Evolutionary conservation across 2,888 invertebrate species (phyloP), one percentile per base, ranked within the genome.

Genomic region (Papilio elwesi): DNA sequence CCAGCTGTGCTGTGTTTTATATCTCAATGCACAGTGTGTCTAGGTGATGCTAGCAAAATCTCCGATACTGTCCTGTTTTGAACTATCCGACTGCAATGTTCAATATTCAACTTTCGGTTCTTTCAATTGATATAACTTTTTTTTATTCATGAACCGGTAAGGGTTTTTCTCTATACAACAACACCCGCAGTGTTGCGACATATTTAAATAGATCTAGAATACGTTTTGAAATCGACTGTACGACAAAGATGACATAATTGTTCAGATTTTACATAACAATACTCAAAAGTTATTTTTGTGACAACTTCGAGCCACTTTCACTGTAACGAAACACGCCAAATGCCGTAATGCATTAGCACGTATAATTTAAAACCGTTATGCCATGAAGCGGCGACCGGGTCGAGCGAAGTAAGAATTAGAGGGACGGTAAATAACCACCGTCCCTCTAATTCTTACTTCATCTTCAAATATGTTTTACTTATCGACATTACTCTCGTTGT

Each of bases 301-400:
- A 69, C 69, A 69, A 62, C 15, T 68, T 51, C 51, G 49, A 59
- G 62, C 51, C 59, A 68, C 68, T 69, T 69, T 69, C 62, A 43
- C 43, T 26, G 12, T 66, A 51, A 51, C 36, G 51, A 66, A 52
- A 66, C n/a, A 36, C 38, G 13, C 26, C 38, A 9, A 49, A 69
- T 59, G 36, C 62, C 10, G 69, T 62, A 52, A 69, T 63, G 51
- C 15, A 36, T 51, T 51, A 48, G 10, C 68, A 48, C 7, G 13
- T 36, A 10, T 38, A 12, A 38, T 51, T 62, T 47, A 9, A 43
- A 43, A 43, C 43, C 43, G 43, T 43, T 43, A 43, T 43, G 43
- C 43, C 43, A n/a, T 38, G 26, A 13, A 38, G 43, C 36, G 38
- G 57, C 9, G 13, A 38, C 5, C 38, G n/a, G 9, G 38, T 38